These are phyloP conservation scores for Paratilapia polleni DNA, from an alignment of 2,113 vertebrate genomes.

Conservation along the genomic window DNA sequence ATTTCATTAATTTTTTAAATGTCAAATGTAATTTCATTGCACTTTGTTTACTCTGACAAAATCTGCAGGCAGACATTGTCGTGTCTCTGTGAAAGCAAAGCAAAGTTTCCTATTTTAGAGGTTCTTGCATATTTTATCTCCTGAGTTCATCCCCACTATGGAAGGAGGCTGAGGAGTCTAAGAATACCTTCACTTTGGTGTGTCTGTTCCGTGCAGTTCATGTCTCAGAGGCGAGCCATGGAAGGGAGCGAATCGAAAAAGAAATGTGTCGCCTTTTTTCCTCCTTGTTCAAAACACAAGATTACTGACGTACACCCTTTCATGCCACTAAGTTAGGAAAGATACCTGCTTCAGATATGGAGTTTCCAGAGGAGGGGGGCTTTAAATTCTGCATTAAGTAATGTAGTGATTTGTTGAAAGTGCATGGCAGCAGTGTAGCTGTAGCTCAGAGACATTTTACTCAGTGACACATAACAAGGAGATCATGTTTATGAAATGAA, in stretches of 20 bases:
- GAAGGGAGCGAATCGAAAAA: conserved; percentile 35
- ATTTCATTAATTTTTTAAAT: conserved; percentile 52
- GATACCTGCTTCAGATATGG: conserved; percentile 1
- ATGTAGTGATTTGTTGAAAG: not conserved
- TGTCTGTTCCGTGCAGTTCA: conserved; percentile 37
- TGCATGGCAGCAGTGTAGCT: not conserved
- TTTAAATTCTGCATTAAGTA: conserved; percentile 12
- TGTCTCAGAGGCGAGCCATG: conserved; percentile 29
- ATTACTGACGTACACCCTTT: conserved; percentile 17
- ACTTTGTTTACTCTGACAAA: conserved; percentile 57
- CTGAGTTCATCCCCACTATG: conserved; percentile 53
- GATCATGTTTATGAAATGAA: conserved; percentile 12
- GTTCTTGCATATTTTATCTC: conserved; percentile 70
- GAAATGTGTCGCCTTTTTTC: conserved; percentile 8
- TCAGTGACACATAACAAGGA: conserved; percentile 7
- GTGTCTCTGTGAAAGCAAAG: conserved; percentile 49
- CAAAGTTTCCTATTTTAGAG: conserved; percentile 65
- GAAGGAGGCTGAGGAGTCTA: conserved; percentile 61
- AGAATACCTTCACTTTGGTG: conserved; percentile 73
- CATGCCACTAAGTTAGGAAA: not conserved
- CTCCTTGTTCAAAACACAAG: conserved; percentile 33
- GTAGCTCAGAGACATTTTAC: conserved; percentile 12
- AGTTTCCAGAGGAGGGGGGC: not conserved
- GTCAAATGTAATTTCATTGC: conserved; percentile 49
- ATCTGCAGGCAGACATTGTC: conserved; percentile 28